phyloP scores from a whole-genome alignment of 2,797 vertebrate species.

The Dipus sagitta region DNA sequence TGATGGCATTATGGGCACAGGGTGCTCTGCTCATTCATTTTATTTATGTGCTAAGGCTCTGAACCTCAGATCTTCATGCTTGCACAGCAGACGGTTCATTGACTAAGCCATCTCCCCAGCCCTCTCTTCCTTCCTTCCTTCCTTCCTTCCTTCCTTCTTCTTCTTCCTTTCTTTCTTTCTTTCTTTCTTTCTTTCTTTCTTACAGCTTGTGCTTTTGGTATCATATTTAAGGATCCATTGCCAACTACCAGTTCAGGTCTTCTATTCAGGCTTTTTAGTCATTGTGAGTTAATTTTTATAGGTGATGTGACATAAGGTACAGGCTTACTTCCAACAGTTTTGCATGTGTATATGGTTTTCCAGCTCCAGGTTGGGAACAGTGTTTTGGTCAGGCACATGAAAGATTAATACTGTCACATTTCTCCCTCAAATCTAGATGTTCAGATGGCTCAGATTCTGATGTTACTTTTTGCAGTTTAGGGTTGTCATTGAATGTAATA shows the following conservation, averaged over 20 bases:
- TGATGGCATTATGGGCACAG: too few relatives aligned
- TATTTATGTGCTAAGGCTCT: too few relatives aligned
- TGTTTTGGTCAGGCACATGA: background rate
- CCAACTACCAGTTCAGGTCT: background rate
- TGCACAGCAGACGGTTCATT: too few relatives aligned
- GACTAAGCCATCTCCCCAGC: too few relatives aligned
- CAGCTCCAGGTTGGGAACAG: background rate
- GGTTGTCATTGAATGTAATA: rapidly evolving
- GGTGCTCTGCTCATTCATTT: too few relatives aligned
- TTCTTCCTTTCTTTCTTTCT: too few relatives aligned
- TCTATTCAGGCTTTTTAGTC: background rate
- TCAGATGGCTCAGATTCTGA: background rate
- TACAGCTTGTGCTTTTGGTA: background rate
- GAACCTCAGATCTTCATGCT: too few relatives aligned
- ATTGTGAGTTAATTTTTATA: background rate
- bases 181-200: background rate
- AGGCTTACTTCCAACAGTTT: background rate
- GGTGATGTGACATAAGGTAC: background rate
- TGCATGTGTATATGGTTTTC: background rate
- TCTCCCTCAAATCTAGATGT: background rate
- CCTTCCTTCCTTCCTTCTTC: too few relatives aligned
- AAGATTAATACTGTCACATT: background rate
- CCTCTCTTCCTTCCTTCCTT: too few relatives aligned
- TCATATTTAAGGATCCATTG: background rate
- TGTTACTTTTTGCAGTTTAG: rapidly evolving